These are phyloP conservation scores for Myrmecobius fasciatus DNA, from an alignment of 2,113 vertebrate genomes.

Conservation along the genomic window DNA sequence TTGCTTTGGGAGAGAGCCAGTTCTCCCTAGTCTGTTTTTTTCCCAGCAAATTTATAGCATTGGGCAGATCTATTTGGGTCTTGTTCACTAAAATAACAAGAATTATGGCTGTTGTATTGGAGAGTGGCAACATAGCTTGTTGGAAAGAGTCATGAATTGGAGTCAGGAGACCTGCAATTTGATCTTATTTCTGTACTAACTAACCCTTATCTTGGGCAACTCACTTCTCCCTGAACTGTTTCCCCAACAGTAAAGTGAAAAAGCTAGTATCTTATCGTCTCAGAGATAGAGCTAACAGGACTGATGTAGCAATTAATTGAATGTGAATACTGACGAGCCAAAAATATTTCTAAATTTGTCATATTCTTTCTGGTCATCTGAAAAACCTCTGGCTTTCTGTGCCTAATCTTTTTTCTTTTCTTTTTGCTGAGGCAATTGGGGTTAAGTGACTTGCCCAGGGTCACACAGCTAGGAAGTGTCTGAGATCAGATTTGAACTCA, in stretches of 20 bases:
- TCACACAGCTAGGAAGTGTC: no score
- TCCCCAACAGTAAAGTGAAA: neutral
- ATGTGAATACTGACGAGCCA: neutral
- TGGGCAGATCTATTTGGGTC: neutral
- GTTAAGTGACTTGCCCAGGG: no score
- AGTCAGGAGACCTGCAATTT: neutral
- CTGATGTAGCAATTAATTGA: neutral
- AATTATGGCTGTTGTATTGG: neutral
- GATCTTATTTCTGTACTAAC: neutral
- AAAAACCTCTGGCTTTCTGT: neutral
- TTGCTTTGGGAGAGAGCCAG: neutral
- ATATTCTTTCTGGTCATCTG: neutral
- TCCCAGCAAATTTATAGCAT: neutral
- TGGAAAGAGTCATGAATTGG: neutral
- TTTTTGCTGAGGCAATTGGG: no score
- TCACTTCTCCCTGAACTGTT: neutral
- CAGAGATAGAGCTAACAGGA: neutral
- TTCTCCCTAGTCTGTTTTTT: neutral
- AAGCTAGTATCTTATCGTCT: neutral
- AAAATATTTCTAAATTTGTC: neutral
- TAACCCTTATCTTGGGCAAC: neutral
- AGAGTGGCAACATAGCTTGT: neutral
- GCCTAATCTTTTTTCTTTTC: neutral
- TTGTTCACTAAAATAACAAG: slow-evolving; percentile 17
- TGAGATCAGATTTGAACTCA: no score